phyloP scores from a whole-genome alignment of 2,113 vertebrate genomes.

The Hemibagrus wyckioides region DNA sequence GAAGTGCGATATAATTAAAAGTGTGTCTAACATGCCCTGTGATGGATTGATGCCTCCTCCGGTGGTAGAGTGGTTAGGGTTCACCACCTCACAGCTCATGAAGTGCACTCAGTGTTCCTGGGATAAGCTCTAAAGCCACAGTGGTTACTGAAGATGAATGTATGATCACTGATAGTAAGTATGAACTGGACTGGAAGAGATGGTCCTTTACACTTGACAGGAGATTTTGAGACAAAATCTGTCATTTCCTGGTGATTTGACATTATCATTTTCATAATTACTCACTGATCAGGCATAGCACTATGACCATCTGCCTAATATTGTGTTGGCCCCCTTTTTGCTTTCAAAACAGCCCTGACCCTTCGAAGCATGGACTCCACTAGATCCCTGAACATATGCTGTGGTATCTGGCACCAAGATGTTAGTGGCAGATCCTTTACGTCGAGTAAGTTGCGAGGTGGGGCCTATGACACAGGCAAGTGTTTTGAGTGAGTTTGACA shows the following conservation, averaged over 20 bases:
- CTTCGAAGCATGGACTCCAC: too few relatives aligned
- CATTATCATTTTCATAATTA: background rate
- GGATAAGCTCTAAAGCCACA: background rate
- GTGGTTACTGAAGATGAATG: background rate
- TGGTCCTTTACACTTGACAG: background rate
- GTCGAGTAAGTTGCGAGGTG: too few relatives aligned
- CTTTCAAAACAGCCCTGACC: too few relatives aligned
- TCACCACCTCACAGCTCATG: background rate
- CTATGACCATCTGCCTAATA: too few relatives aligned
- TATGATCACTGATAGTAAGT: background rate
- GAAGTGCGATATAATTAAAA: background rate
- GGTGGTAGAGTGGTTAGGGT: background rate
- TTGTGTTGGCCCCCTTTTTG: too few relatives aligned
- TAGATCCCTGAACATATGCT: too few relatives aligned
- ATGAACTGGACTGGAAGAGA: background rate
- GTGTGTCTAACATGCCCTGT: background rate
- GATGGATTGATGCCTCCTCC: background rate
- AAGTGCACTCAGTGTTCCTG: background rate
- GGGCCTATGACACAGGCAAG: too few relatives aligned
- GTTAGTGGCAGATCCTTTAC: too few relatives aligned
- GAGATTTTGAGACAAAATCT: background rate
- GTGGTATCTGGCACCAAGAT: too few relatives aligned
- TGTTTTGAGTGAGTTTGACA: too few relatives aligned
- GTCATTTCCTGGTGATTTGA: background rate
- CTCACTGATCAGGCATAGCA: too few relatives aligned